Conservation (phyloP, 2,113 vertebrate genomes). For the Hucho hucho region DNA sequence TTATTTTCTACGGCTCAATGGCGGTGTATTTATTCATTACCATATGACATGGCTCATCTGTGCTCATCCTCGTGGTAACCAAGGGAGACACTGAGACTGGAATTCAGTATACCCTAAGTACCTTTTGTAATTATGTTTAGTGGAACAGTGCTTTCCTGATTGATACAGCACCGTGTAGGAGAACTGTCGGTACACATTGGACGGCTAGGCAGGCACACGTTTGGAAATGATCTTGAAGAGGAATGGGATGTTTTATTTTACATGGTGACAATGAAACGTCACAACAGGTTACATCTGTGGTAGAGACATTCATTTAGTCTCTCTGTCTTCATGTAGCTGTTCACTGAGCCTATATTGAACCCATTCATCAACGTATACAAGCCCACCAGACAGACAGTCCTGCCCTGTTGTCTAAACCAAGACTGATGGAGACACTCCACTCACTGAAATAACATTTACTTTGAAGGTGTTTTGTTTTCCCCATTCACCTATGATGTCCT, state of each 20-base stretch:
- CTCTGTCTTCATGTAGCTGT: conserved; percentile 33
- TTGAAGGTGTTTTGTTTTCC: conserved; percentile 38
- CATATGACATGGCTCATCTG: conserved; percentile 23
- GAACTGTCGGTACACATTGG: conserved; percentile 67
- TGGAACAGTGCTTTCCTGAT: conserved; percentile 40
- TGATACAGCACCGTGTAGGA: conserved; percentile 24
- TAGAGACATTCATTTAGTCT: conserved; percentile 28
- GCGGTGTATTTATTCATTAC: conserved; percentile 32
- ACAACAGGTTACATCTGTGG: background rate
- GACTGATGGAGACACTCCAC: conserved; percentile 43
- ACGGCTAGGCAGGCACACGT: conserved; percentile 58
- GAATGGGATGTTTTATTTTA: conserved; percentile 17
- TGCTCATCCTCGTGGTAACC: conserved; percentile 39
- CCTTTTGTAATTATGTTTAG: conserved; percentile 48
- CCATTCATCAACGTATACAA: conserved; percentile 41
- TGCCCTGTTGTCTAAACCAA: conserved; percentile 25
- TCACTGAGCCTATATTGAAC: conserved; percentile 58
- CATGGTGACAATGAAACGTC: background rate
- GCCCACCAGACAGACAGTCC: conserved; percentile 23
- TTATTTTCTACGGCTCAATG: conserved; percentile 13
- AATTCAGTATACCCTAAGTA: conserved; percentile 60
- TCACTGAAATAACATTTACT: conserved; percentile 54
- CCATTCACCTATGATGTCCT: conserved; percentile 55
- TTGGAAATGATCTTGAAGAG: conserved; percentile 26
- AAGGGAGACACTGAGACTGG: conserved; percentile 64